Evolutionary conservation across 2,888 invertebrate genomes (phyloP).

Genomic region (Pristionchus japonicus): DNA sequence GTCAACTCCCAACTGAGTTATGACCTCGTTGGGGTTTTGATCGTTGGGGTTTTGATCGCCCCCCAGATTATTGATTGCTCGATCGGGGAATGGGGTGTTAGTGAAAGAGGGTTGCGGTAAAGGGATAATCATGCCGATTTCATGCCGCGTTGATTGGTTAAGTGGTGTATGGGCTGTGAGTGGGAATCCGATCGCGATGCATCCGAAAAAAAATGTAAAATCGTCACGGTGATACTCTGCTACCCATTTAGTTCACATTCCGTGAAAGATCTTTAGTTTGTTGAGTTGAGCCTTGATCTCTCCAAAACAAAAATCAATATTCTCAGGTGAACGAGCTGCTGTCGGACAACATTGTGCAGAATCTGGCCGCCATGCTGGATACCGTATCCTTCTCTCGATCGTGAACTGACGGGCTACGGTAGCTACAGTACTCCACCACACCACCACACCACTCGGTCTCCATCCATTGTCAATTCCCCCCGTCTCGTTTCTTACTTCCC

Average conservation of each 20-base stretch:
- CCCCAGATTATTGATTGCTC: too few species aligned
- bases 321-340: slow-evolving; percentile 66
- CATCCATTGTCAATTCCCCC: background rate
- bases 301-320: background rate
- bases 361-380: slow-evolving; percentile 71
- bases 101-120: background rate
- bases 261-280: background rate
- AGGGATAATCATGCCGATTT: background rate
- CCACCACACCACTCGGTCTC: slow-evolving; percentile 26
- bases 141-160: too few species aligned
- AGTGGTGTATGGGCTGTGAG: too few species aligned
- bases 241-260: too few species aligned
- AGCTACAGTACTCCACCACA: background rate
- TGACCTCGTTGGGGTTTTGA: too few species aligned
- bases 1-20: too few species aligned
- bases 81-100: too few species aligned
- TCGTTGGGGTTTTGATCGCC: too few species aligned
- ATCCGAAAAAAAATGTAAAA: too few species aligned
- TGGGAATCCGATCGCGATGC: too few species aligned
- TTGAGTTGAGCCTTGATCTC: background rate
- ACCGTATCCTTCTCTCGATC: slow-evolving; percentile 69
- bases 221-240: too few species aligned
- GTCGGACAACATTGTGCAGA: slow-evolving; percentile 73
- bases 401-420: slow-evolving; percentile 50
- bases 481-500: too few species aligned